Evolutionary conservation across 2,113 vertebrate genomes (phyloP).

Genomic region (Sylvilagus bachmani): DNA sequence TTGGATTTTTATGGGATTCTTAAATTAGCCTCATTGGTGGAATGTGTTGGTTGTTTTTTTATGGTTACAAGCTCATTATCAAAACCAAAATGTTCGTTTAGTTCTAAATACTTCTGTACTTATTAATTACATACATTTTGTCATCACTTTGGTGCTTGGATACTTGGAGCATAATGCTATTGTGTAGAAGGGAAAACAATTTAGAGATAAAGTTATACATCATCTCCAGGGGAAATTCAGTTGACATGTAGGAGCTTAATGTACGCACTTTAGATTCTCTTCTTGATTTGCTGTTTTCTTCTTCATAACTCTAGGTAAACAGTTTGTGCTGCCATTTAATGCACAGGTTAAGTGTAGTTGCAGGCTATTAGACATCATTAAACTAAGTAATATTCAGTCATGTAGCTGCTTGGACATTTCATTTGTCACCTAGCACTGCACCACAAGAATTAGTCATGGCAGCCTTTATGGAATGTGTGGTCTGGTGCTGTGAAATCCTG

Average conservation of each 20-base stretch:
- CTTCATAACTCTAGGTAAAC: conserved; percentile 89
- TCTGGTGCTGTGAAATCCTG: conserved; percentile 89
- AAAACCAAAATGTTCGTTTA: conserved; percentile 84
- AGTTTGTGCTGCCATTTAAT: conserved; percentile 90
- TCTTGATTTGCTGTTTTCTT: conserved; percentile 90
- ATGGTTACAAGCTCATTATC: conserved; percentile 81
- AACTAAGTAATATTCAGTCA: conserved; percentile 94
- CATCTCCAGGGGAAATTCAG: conserved; percentile 86
- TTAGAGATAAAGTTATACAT: conserved; percentile 84
- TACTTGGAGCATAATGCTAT: conserved; percentile 83
- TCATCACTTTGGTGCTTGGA: conserved; percentile 85
- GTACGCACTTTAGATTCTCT: conserved; percentile 86
- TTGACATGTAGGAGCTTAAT: conserved; percentile 88
- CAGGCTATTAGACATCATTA: conserved; percentile 98
- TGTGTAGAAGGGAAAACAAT: conserved; percentile 82
- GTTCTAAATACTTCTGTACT: conserved; percentile 84
- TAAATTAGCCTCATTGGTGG: conserved; percentile 57
- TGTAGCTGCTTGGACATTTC: conserved; percentile 90
- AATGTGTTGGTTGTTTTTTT: conserved; percentile 84
- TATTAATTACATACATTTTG: conserved; percentile 87
- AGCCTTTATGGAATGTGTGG: conserved; percentile 89
- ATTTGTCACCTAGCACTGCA: conserved; percentile 90
- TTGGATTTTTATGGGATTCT: conserved; percentile 6
- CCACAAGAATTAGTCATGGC: conserved; percentile 90
- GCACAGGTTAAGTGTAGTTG: conserved; percentile 97